These are phyloP conservation scores for Linnaemya tessellans DNA, from an alignment of 2,888 invertebrate genomes.

Conservation along the genomic window DNA sequence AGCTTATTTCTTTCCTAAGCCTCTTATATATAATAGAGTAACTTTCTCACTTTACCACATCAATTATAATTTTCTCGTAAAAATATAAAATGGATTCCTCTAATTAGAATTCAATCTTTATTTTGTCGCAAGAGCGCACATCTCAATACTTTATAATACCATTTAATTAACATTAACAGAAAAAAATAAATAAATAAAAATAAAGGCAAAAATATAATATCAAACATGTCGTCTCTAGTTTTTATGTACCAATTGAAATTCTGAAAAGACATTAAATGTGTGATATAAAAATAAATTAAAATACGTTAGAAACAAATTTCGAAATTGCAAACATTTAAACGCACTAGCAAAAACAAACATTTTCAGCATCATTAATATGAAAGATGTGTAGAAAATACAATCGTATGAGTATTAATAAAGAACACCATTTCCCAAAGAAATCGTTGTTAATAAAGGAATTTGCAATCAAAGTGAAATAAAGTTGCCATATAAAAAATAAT, in stretches of 20 bases:
- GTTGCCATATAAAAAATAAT: no score
- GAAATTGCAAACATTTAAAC: constrained; percentile 55
- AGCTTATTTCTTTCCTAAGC: not conserved
- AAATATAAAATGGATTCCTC: not conserved
- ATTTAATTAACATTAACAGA: constrained; percentile 33
- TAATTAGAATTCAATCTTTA: not conserved
- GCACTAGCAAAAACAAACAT: constrained; percentile 25
- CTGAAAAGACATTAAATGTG: constrained; percentile 32
- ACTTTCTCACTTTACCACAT: not conserved
- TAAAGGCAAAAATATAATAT: constrained; percentile 15
- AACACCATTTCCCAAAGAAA: constrained; percentile 38
- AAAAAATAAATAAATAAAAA: constrained; percentile 5
- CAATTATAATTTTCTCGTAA: not conserved
- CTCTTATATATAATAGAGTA: not conserved
- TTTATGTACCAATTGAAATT: not conserved
- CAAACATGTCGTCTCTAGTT: constrained; percentile 3
- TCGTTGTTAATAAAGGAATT: not conserved
- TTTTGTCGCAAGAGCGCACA: not conserved
- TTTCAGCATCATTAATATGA: constrained; percentile 34
- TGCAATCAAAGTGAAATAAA: not conserved
- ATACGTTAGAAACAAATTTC: constrained; percentile 25
- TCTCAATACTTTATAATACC: constrained; percentile 33
- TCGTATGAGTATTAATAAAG: not conserved
- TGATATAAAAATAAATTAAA: constrained; percentile 33
- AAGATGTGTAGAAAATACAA: not conserved